Conservation (phyloP, 2,797 vertebrate species). For the Sebastiscus albofasciatus region DNA sequence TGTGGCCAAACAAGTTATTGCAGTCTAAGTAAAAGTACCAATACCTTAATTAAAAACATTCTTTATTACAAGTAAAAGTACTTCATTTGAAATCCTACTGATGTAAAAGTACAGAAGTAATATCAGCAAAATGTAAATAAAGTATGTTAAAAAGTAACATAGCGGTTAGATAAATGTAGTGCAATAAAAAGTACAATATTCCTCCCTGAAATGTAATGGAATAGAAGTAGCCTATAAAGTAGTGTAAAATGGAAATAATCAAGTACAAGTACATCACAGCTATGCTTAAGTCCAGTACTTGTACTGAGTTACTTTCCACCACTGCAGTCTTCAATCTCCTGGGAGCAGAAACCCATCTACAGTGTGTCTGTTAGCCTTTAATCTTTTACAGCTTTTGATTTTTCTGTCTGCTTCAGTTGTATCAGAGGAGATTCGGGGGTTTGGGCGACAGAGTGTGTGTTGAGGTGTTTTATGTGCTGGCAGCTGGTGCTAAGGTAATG, state of each 20-base stretch:
- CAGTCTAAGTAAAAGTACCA: not conserved
- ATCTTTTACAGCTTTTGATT: conserved; percentile 43
- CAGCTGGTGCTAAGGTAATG: conserved; percentile 77
- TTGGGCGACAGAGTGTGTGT: conserved; percentile 28
- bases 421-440: conserved; percentile 25
- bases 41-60: not conserved
- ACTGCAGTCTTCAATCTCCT: not conserved
- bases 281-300: not conserved
- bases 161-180: not conserved
- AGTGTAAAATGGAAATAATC: not conserved
- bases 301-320: not conserved
- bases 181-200: not conserved
- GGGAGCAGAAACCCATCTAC: conserved; percentile 23
- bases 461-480: conserved; percentile 74
- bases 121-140: not conserved
- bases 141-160: accelerated
- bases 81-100: not conserved
- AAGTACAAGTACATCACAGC: not conserved
- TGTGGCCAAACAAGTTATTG: not conserved
- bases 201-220: not conserved
- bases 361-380: conserved; percentile 13
- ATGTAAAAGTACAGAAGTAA: not conserved
- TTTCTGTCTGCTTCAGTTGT: conserved; percentile 31
- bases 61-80: not conserved
- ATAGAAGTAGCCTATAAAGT: not conserved